Evolutionary conservation across 2,113 vertebrate genomes (phyloP), one percentile per base, ranked within the genome.

Genomic region (Myiagra hebetior): DNA sequence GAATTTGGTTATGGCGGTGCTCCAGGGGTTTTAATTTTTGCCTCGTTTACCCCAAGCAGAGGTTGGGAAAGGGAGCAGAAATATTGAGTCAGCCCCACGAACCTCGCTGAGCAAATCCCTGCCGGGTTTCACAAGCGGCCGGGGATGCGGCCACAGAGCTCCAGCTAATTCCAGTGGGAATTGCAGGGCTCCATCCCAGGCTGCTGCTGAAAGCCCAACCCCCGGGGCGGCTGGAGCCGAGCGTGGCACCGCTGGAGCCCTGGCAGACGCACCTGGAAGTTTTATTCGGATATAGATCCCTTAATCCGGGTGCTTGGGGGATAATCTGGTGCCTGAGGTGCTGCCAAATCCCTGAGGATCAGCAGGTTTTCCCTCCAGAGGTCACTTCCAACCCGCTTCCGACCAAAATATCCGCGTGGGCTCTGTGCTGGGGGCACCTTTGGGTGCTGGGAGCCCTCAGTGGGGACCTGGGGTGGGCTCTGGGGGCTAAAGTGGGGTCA

Each of bases 271-370:
- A 90, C 92, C 91, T 92, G 79, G 46, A 80, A 91, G 50, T 79
- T 80, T 90, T 59, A 44, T 83, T 82, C 9, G 72, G 84, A 39
- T 63, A 13, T 46, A 94, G 96, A 92, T 68, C 95, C 74, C 74
- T 87, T 95, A 91, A 95, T 74, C 92, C 5, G 47, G 39, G 74
- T 22, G 70, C n/a, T 89, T 74, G 89, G 4, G 15, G 94, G 94
- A 87, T 95, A 89, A 97, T 57, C 92, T 13, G 46, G 23, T 24
- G 56, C 91, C 91, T 56, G 63, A 76, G 87, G 85, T 75, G 22
- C 82, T 81, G 89, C 92, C 78, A 91, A 93, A 85, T 85, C 94
- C 96, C 81, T 35, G 18, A 41, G 46, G 93, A 94, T 94, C 70
- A 42, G 91, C 80, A 31, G 88, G 85, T 87, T 92, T 81, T 70